Conservation (phyloP, 2,797 vertebrate genomes). For the Sebastes kiyomatsui region DNA sequence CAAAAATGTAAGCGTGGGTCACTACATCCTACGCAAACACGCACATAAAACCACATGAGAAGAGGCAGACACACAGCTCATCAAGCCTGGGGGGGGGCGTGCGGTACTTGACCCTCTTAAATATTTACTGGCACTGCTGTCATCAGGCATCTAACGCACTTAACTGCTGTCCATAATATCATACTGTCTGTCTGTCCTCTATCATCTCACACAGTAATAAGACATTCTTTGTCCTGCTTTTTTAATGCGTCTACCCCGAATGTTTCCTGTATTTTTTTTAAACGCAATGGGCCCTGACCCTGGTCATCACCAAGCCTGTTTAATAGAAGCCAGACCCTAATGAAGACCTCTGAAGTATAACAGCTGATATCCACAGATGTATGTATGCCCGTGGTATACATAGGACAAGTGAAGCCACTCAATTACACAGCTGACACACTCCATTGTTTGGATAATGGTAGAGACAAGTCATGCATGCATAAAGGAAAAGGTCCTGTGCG, state of each 20-base stretch:
- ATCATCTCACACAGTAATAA: background rate
- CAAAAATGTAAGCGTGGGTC: slow-evolving; percentile 27
- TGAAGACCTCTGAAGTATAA: slow-evolving; percentile 43
- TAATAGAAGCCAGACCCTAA: slow-evolving; percentile 3
- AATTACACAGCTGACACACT: slow-evolving; percentile 62
- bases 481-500: slow-evolving; percentile 27
- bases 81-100: slow-evolving; percentile 25
- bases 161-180: slow-evolving; percentile 21
- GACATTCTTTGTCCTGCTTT: background rate
- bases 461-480: slow-evolving; percentile 71
- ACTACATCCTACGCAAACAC: slow-evolving; percentile 22
- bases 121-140: slow-evolving; percentile 71
- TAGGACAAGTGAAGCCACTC: slow-evolving; percentile 38
- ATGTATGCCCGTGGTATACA: slow-evolving; percentile 26
- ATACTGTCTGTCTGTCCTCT: slow-evolving; percentile 1
- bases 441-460: slow-evolving; percentile 68
- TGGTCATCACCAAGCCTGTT: background rate
- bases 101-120: slow-evolving; percentile 76
- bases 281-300: background rate
- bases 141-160: slow-evolving; percentile 53
- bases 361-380: slow-evolving; percentile 41
- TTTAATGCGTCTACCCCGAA: slow-evolving; percentile 12
- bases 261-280: background rate
- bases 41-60: slow-evolving; percentile 45
- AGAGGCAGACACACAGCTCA: slow-evolving; percentile 18